Evolutionary conservation across 53 echinoderm and acorn worm genomes (phyloP), one percentile per base, ranked within the genome.

Genomic region (Mesocentrotus franciscanus): DNA sequence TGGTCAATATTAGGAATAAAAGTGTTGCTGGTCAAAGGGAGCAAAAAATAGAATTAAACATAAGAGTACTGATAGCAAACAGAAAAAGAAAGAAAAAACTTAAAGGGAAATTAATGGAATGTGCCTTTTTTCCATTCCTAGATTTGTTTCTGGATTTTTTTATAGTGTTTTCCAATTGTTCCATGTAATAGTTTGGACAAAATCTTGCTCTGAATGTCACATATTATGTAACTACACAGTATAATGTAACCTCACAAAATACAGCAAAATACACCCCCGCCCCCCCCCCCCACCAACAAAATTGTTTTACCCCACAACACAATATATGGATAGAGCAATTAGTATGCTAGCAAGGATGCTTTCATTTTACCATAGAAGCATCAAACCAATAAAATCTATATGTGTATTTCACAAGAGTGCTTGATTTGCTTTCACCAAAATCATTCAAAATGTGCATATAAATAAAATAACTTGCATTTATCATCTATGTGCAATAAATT

Each of bases 61-160:
- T 27, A 87, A 58, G 58, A 87, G 87, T 87, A 87, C 87, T 87
- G 87, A 59, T 57, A 87, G 13, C 12, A 87, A 87, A 85, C 26
- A 3, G 29, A 87, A 85, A 56, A 10, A 81, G 36, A 39, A 39
- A 42, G 8, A 55, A 49, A 84, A 84, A 39, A 84, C 0, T 49
- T 9, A 49, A 22, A 85, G 57, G n/a, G 26, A 87, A 87, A 57
- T 57, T 57, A 85, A 85, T 6, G 85, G 85, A 87, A 87, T 87
- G 87, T 57, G 58, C 85, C 36, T 42, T 6, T 78, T 78, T 33
- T 20, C 8, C 36, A 84, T 42, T 58, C 39, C 20, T 81, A 18
- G 8, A 39, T 81, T 39, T 18, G n/a, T 42, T 0, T 49, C 49
- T 49, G 3, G 49, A 49, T 49, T 49, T 49, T 0, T 49, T 2